These are phyloP conservation scores for Castor canadensis DNA, from an alignment of 2,113 vertebrate species.

Conservation along the genomic window DNA sequence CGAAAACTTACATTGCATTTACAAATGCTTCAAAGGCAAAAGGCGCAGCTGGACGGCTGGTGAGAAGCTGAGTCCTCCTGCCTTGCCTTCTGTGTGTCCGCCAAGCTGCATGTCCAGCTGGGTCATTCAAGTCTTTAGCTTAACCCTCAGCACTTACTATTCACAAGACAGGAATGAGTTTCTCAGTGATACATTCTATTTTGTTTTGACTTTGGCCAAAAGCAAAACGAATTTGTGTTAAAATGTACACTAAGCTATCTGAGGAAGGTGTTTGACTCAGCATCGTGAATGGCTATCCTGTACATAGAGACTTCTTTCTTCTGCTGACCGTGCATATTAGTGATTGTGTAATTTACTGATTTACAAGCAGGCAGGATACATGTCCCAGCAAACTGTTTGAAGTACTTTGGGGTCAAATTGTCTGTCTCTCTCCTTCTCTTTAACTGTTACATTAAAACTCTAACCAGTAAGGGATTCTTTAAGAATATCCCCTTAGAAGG, in stretches of 20 bases:
- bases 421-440: conserved; percentile 3
- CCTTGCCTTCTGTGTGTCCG: conserved; percentile 79
- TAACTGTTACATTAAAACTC: conserved; percentile 65
- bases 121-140: conserved; percentile 75
- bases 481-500: conserved; percentile 44
- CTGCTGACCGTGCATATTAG: conserved; percentile 67
- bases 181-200: conserved; percentile 71
- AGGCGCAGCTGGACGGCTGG: conserved; percentile 81
- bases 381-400: conserved; percentile 66
- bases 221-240: conserved; percentile 77
- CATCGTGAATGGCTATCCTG: conserved; percentile 73
- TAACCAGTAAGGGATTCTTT: conserved; percentile 69
- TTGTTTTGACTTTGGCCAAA: conserved; percentile 75
- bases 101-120: conserved; percentile 83
- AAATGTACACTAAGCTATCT: conserved; percentile 75
- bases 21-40: conserved; percentile 81
- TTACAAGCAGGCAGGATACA: conserved; percentile 69
- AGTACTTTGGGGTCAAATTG: conserved; percentile 56
- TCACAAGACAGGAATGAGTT: conserved; percentile 66
- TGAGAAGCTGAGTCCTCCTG: conserved; percentile 75
- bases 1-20: conserved; percentile 80
- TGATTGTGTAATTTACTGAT: conserved; percentile 77
- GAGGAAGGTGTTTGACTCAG: conserved; percentile 67
- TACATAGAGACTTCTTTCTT: conserved; percentile 39
- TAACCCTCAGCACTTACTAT: conserved; percentile 46